phyloP scores from a whole-genome alignment of 2,113 vertebrate genomes.

The Elephas maximus region DNA sequence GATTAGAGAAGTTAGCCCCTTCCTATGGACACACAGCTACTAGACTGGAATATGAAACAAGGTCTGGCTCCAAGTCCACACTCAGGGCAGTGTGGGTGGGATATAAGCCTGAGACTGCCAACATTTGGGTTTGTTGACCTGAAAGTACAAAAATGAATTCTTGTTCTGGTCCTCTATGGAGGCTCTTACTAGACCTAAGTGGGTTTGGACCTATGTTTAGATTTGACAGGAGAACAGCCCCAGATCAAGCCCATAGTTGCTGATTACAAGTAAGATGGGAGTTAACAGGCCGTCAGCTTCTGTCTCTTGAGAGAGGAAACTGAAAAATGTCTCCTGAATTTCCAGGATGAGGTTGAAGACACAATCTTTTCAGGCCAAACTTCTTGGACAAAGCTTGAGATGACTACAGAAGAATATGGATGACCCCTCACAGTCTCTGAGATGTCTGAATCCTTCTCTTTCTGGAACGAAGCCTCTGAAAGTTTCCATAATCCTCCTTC shows the following conservation, averaged over 20 bases:
- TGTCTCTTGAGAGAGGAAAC: constrained; percentile 31
- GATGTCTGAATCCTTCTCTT: neutral
- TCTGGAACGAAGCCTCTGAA: constrained; percentile 9
- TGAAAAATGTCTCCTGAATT: neutral
- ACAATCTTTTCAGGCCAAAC: neutral
- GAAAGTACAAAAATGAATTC: neutral
- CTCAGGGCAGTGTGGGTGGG: neutral
- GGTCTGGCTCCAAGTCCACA: neutral
- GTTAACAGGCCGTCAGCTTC: neutral
- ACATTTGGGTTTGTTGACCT: neutral
- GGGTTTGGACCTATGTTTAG: neutral
- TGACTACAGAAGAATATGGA: neutral
- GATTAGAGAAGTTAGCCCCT: neutral
- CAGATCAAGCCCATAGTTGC: neutral
- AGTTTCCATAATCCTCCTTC: constrained; percentile 43
- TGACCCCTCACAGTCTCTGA: neutral
- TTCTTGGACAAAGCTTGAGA: neutral
- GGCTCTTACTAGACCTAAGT: neutral
- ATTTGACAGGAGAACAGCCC: neutral
- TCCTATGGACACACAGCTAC: neutral
- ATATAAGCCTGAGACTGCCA: neutral
- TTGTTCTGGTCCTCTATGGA: neutral
- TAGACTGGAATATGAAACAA: neutral
- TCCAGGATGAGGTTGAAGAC: neutral
- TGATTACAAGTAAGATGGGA: constrained; percentile 10